Evolutionary conservation across 2,888 invertebrate genomes (phyloP).

Genomic region (Reticulitermes lucifugus): DNA sequence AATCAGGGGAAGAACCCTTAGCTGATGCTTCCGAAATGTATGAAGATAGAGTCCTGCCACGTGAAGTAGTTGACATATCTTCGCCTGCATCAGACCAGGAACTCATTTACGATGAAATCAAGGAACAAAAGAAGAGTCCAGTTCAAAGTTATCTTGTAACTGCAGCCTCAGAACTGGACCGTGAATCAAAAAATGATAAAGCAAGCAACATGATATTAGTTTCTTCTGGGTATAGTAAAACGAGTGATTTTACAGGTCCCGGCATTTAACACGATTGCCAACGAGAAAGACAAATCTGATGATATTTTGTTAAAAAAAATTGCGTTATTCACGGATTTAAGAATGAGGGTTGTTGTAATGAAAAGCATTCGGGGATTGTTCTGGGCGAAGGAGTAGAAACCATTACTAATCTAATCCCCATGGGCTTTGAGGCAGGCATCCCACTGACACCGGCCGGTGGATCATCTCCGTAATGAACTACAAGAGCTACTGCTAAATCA

Average conservation of each 20-base stretch:
- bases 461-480: too few species aligned
- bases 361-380: too few species aligned
- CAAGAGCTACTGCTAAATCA: too few species aligned
- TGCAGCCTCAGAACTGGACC: neutral
- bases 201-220: neutral
- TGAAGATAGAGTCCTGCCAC: constrained; percentile 4
- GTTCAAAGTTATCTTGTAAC: neutral
- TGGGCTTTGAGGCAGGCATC: too few species aligned
- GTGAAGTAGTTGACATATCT: neutral
- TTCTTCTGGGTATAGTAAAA: constrained; percentile 35
- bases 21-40: constrained; percentile 32
- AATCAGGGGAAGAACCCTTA: constrained; percentile 24
- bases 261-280: neutral
- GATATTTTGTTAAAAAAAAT: neutral
- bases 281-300: neutral
- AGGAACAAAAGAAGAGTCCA: neutral
- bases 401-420: too few species aligned
- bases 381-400: too few species aligned
- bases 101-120: neutral
- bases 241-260: constrained; percentile 30
- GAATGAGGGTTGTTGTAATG: neutral
- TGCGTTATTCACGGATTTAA: constrained; percentile 7
- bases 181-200: neutral
- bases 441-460: too few species aligned
- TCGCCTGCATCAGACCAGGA: constrained; percentile 2